Conservation (phyloP, 2,888 invertebrate genomes). For the Druceiella hillmani region DNA sequence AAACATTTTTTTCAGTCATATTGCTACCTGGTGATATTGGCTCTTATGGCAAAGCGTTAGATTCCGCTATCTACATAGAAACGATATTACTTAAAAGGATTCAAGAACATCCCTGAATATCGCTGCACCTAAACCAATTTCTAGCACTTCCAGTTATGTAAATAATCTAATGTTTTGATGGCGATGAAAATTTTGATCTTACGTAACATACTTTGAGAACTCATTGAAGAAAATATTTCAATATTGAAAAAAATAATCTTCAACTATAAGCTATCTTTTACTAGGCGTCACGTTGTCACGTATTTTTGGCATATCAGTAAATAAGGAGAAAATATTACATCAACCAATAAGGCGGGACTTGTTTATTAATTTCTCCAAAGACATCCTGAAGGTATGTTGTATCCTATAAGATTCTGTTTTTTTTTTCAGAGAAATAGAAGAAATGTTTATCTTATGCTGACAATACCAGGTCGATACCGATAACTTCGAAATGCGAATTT, state of each 20-base stretch:
- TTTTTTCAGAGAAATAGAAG: not conserved
- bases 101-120: too few species aligned
- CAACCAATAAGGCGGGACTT: not conserved
- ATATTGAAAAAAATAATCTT: too few species aligned
- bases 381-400: not conserved
- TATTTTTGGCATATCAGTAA: too few species aligned
- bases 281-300: not conserved
- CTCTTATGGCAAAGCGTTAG: not conserved
- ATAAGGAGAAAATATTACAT: not conserved
- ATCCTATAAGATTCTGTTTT: not conserved
- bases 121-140: too few species aligned
- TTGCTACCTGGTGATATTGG: too few species aligned
- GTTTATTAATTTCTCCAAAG: not conserved
- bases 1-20: not conserved
- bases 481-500: not conserved
- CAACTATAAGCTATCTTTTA: too few species aligned
- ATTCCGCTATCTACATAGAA: not conserved
- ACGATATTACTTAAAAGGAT: too few species aligned
- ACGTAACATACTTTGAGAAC: not conserved
- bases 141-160: not conserved
- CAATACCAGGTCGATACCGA: not conserved
- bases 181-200: not conserved
- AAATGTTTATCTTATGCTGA: not conserved
- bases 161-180: not conserved
- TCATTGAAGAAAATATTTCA: not conserved